Conservation (phyloP, 2,797 vertebrate genomes). For the Catostomus latipinnis region DNA sequence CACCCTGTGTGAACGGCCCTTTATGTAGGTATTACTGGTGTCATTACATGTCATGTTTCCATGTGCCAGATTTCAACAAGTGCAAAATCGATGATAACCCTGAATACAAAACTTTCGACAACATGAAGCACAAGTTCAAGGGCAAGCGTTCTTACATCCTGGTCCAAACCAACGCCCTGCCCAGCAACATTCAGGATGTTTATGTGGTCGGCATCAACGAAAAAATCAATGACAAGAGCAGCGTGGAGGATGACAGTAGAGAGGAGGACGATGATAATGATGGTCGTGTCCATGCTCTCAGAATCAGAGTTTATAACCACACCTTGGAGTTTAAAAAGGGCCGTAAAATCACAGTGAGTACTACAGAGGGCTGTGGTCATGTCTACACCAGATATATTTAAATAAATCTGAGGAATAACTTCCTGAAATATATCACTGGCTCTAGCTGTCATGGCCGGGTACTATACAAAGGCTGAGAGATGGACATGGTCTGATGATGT, state of each 20-base stretch:
- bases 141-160: conserved; percentile 79
- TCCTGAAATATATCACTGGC: background rate
- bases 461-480: background rate
- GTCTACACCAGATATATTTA: too few species aligned
- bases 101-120: conserved; percentile 82
- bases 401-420: too few species aligned
- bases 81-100: conserved; percentile 76
- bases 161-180: conserved; percentile 71
- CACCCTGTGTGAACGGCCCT: too few species aligned
- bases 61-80: conserved; percentile 66
- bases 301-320: conserved; percentile 82
- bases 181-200: conserved; percentile 73
- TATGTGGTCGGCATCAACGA: conserved; percentile 77
- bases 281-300: conserved; percentile 71
- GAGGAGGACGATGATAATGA: conserved; percentile 35
- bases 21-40: background rate
- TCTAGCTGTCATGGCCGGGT: background rate
- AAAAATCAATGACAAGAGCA: background rate
- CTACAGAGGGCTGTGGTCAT: background rate
- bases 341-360: conserved; percentile 77
- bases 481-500: background rate
- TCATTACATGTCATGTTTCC: background rate
- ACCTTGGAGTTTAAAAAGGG: conserved; percentile 77
- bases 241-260: conserved; percentile 43
- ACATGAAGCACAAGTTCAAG: conserved; percentile 77